Percentiles rank a stretch among this genome's conserved stretches.
Evolutionary conservation across 2,888 invertebrate species (phyloP).

Genomic region (Lepeophtheirus nordmannii): DNA sequence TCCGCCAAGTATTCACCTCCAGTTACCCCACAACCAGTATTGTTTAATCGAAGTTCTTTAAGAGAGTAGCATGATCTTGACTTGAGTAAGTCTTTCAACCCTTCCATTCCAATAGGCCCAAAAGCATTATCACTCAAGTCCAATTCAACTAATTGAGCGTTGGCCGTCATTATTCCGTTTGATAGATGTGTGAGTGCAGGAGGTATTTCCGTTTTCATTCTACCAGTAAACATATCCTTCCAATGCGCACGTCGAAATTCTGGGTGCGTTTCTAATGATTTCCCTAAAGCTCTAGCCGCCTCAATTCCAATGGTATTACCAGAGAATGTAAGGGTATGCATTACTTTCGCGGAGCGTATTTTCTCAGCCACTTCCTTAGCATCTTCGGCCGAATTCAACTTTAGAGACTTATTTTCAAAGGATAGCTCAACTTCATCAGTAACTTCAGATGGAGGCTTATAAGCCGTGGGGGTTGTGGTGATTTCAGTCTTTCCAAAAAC

Average conservation of each 20-base stretch:
- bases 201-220: slow-evolving; percentile 89
- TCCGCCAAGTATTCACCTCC: slow-evolving; percentile 67
- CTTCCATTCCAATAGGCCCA: slow-evolving; percentile 78
- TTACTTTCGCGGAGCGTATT: slow-evolving; percentile 50
- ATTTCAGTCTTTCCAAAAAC: slow-evolving; percentile 18
- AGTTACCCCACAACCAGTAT: slow-evolving; percentile 81
- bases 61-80: slow-evolving; percentile 70
- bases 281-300: slow-evolving; percentile 68
- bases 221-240: slow-evolving; percentile 92
- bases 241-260: slow-evolving; percentile 64
- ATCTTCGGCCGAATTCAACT: slow-evolving; percentile 59
- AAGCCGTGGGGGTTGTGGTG: neutral
- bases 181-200: slow-evolving; percentile 52
- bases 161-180: slow-evolving; percentile 57
- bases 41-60: slow-evolving; percentile 67
- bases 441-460: neutral
- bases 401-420: slow-evolving; percentile 42
- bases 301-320: slow-evolving; percentile 85
- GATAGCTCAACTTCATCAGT: slow-evolving; percentile 6
- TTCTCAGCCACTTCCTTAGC: slow-evolving; percentile 63
- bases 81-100: slow-evolving; percentile 61
- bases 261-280: slow-evolving; percentile 57
- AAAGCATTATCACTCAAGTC: slow-evolving; percentile 95
- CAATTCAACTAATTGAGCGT: slow-evolving; percentile 60
- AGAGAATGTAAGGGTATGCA: slow-evolving; percentile 63